Evolutionary conservation across 1,140 invertebrate species (phyloP).

Genomic region (Drosophila simulans): DNA sequence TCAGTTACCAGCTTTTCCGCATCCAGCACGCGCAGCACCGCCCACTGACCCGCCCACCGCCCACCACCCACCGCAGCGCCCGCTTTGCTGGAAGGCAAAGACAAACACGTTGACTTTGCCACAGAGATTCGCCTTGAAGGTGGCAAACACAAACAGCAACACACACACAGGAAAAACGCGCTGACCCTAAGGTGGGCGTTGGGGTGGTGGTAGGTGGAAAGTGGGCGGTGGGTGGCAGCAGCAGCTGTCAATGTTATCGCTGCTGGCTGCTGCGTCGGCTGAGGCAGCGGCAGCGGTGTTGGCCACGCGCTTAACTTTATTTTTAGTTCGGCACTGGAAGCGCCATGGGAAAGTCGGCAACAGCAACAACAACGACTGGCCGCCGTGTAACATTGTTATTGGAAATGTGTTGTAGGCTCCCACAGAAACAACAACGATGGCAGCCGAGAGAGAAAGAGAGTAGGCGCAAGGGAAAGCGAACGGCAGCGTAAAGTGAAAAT

Average conservation of each 20-base stretch:
- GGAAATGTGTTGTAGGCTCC: constrained; percentile 77
- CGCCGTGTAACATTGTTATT: constrained; percentile 75
- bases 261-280: constrained; percentile 24
- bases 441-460: constrained; percentile 13
- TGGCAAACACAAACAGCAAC: constrained; percentile 62
- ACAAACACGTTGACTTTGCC: constrained; percentile 74
- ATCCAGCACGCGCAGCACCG: constrained; percentile 67
- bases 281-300: constrained; percentile 33
- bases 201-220: background rate
- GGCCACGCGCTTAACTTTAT: constrained; percentile 81
- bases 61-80: background rate
- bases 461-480: constrained; percentile 76
- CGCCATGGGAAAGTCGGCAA: constrained; percentile 60
- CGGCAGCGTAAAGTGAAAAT: constrained; percentile 76
- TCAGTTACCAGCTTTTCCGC: constrained; percentile 41
- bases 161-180: constrained; percentile 34
- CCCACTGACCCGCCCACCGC: background rate
- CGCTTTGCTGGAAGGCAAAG: constrained; percentile 68
- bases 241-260: constrained; percentile 77
- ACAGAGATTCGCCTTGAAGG: constrained; percentile 57
- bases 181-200: constrained; percentile 52
- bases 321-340: constrained; percentile 80
- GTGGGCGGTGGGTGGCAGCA: constrained; percentile 17
- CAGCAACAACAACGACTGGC: constrained; percentile 40
- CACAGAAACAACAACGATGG: constrained; percentile 23